Percentiles rank a stretch among this genome's conserved stretches.
phyloP scores from a whole-genome alignment of 2,888 invertebrate genomes.

The Platycnemis pennipes region DNA sequence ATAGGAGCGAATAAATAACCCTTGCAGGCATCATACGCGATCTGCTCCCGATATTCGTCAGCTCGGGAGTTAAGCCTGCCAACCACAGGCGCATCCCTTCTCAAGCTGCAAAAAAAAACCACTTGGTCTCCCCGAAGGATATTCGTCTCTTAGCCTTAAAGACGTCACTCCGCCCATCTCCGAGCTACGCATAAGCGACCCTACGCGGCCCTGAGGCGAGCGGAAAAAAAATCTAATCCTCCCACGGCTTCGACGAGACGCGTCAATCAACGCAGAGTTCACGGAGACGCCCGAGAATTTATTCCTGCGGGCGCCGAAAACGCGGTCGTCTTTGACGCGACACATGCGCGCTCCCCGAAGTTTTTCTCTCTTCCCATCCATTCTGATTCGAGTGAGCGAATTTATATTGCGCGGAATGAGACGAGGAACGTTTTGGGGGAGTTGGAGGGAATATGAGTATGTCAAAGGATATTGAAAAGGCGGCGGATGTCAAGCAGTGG shows the following conservation, averaged over 20 bases:
- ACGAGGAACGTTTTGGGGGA: background rate
- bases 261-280: conserved; percentile 65
- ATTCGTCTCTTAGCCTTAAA: background rate
- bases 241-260: background rate
- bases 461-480: conserved; percentile 41
- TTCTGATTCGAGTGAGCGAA: conserved; percentile 35
- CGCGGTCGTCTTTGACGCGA: background rate
- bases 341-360: background rate
- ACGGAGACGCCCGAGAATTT: background rate
- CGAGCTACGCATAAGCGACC: background rate
- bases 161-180: background rate
- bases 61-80: background rate
- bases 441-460: background rate
- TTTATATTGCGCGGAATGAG: conserved; percentile 45
- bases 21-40: background rate
- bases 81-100: background rate
- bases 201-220: background rate
- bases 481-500: background rate
- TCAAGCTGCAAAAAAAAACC: background rate
- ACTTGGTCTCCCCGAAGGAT: background rate
- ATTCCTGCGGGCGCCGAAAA: background rate
- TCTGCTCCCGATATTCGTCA: background rate
- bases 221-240: background rate
- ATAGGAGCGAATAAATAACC: background rate
- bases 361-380: background rate